phyloP scores from a whole-genome alignment of 2,797 vertebrate species.

The Gastrophryne carolinensis region DNA sequence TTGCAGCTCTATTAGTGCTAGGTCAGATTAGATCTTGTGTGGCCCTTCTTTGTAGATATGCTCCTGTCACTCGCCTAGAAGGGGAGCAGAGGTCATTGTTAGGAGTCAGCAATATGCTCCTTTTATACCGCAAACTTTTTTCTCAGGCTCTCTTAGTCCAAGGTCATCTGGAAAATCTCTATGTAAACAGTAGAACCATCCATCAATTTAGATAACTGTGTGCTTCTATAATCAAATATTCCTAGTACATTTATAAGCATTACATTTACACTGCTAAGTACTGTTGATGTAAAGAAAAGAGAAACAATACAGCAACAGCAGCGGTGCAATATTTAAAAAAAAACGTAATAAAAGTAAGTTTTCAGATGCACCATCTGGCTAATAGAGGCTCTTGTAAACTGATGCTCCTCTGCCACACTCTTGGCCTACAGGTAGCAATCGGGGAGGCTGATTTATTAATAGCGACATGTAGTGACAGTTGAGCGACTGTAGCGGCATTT shows the following conservation, averaged over 20 bases:
- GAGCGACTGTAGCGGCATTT: no score
- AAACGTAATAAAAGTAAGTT: no score
- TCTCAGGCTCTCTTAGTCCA: slow-evolving; percentile 68
- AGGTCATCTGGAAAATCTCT: slow-evolving; percentile 22
- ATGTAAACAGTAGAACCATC: background rate
- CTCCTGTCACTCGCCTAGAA: background rate
- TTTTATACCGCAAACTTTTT: slow-evolving; percentile 47
- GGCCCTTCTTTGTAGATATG: background rate
- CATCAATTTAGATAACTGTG: background rate
- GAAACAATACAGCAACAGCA: no score
- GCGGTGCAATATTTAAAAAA: no score
- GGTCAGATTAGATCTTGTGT: slow-evolving; percentile 13
- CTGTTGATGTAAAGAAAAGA: no score
- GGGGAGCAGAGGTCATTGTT: background rate
- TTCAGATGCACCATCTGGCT: no score
- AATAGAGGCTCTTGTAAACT: no score
- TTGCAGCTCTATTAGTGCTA: slow-evolving; percentile 11
- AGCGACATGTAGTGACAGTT: no score
- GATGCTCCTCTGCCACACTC: no score
- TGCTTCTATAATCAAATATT: background rate
- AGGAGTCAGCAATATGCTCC: background rate
- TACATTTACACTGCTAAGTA: background rate
- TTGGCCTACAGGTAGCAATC: no score
- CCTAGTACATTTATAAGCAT: background rate
- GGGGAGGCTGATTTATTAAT: no score